These are phyloP conservation scores for Melanogrammus aeglefinus DNA, from an alignment of 2,797 vertebrate genomes.

Conservation along the genomic window DNA sequence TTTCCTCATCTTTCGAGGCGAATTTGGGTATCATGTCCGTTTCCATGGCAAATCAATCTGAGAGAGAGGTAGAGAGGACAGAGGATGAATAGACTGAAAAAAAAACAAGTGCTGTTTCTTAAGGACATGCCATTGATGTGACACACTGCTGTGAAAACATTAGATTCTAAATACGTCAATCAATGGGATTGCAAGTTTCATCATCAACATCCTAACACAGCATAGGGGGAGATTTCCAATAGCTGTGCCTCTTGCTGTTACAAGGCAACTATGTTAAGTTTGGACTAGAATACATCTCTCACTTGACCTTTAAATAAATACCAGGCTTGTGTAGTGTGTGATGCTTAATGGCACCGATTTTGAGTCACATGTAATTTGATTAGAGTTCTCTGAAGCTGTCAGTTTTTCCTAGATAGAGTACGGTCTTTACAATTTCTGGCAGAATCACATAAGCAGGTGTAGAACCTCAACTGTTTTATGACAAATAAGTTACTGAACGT, in stretches of 20 bases:
- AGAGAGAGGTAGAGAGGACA: not conserved
- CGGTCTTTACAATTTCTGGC: not conserved
- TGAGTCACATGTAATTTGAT: not conserved
- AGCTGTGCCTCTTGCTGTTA: not conserved
- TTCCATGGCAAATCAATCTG: constrained; percentile 84
- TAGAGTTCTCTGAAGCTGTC: not conserved
- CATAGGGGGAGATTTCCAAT: not conserved
- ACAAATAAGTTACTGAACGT: not conserved
- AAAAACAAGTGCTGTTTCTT: not conserved
- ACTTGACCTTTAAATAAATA: not conserved
- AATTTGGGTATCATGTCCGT: constrained; percentile 86
- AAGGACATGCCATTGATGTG: not conserved
- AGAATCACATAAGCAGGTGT: not conserved
- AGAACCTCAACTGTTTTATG: not conserved
- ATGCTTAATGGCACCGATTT: not conserved
- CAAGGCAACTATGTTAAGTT: not conserved
- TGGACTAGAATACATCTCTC: not conserved
- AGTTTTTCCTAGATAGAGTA: not conserved
- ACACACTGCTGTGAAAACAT: not conserved
- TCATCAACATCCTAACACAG: not conserved
- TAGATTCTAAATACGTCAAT: not conserved
- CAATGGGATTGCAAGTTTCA: not conserved
- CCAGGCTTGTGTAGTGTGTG: not conserved
- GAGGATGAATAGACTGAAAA: not conserved
- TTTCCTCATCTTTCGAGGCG: constrained; percentile 90